A percentile compares a stretch with the other conserved stretches of the same genome.
Evolutionary conservation across 2,888 invertebrate genomes (phyloP).

Genomic region (Diploptera punctata): DNA sequence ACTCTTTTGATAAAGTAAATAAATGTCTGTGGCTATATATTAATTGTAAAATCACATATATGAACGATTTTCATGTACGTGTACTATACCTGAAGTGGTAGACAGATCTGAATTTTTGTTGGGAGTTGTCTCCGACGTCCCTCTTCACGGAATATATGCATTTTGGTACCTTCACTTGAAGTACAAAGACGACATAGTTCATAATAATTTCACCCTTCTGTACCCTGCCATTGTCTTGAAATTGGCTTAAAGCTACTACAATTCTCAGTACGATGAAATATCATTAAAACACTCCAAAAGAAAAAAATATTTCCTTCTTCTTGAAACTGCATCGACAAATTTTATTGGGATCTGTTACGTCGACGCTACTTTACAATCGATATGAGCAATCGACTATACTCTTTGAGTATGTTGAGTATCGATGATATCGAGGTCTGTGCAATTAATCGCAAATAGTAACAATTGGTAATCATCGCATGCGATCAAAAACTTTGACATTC

Average conservation of each 20-base stretch:
- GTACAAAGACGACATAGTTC: constrained; percentile 74
- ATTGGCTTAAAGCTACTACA: constrained; percentile 26
- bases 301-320: constrained; percentile 41
- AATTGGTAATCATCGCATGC: too few relatives aligned
- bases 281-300: constrained; percentile 35
- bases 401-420: too few relatives aligned
- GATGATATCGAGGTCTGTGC: too few relatives aligned
- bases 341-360: constrained; percentile 36
- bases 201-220: constrained; percentile 72
- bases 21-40: too few relatives aligned
- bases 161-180: constrained; percentile 68
- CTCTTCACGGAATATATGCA: constrained; percentile 71
- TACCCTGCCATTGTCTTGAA: constrained; percentile 65
- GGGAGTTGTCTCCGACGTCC: constrained; percentile 68
- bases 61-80: too few relatives aligned
- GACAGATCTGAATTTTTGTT: constrained; percentile 69
- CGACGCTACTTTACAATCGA: too few relatives aligned
- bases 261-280: constrained; percentile 32
- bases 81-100: constrained; percentile 63
- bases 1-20: too few relatives aligned
- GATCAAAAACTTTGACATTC: too few relatives aligned
- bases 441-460: too few relatives aligned
- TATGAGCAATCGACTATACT: too few relatives aligned
- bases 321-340: constrained; percentile 35
- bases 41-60: too few relatives aligned